Evolutionary conservation across 92 coral and sea anemone genomes (phyloP), one percentile per base, ranked within the genome.

Genomic region (Epizoanthus illoricatus): DNA sequence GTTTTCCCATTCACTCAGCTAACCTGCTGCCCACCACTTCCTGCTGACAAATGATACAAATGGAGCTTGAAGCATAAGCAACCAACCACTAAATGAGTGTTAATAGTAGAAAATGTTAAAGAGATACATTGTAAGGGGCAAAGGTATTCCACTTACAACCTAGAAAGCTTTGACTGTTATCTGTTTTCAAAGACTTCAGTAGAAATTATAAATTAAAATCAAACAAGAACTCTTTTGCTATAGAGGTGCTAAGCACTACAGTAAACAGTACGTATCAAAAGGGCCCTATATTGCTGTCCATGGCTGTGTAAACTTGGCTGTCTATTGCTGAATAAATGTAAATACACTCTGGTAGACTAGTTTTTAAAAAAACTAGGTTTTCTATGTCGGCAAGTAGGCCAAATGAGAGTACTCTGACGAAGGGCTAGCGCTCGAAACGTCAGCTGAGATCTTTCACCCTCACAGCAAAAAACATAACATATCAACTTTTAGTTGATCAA

Each of bases 191-290:
- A 52, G 56, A 33, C 69, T 23, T 59, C 33, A 59, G 39, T n/a
- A 75, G 36, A 60, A 16, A 39, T 40, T 12, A 59, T n/a, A n/a
- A n/a, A 75, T 58, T 58, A 60, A 75, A 58, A 36, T 57, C 33
- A 57, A 75, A 59, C 79, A 59, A 75, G 33, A 45, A 18, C 18
- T n/a, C 69, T 75, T 39, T 40, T 75, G 24, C 52, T 41, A 18
- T 40, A 5, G 7, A 33, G 17, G 62, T 58, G 65, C 68, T 36
- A 75, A 57, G 28, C 60, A 60, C 54, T n/a, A 36, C 0, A 21
- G 49, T 17, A 56, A 56, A 57, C 52, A 40, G 6, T n/a, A n/a
- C n/a, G n/a, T n/a, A 59, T 17, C 19, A 21, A 56, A 57, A 74
- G 21, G n/a, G 62, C 10, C 39, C 24, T 18, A 52, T 21, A 13